These are phyloP conservation scores for Entomobrya proxima DNA, from an alignment of 2,888 invertebrate genomes.

Conservation along the genomic window DNA sequence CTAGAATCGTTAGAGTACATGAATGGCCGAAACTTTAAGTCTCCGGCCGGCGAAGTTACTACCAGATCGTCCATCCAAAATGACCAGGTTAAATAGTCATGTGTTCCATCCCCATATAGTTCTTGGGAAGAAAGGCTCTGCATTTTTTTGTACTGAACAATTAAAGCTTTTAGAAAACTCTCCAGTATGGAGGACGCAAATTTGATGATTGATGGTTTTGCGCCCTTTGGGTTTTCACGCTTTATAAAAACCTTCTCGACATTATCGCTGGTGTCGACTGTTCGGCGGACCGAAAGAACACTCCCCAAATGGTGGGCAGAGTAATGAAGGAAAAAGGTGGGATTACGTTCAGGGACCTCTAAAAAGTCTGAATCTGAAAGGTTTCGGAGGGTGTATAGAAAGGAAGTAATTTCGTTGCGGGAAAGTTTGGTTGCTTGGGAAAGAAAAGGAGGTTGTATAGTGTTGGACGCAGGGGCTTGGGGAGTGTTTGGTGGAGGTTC, in stretches of 20 bases:
- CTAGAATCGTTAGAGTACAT: neutral
- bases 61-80: neutral
- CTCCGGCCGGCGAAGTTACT: no score
- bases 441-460: no score
- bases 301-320: neutral
- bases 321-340: neutral
- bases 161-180: neutral
- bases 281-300: neutral
- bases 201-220: neutral
- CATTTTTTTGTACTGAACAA: neutral
- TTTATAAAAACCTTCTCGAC: neutral
- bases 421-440: neutral
- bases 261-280: neutral
- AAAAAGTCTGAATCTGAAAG: neutral
- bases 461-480: no score
- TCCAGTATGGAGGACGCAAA: neutral
- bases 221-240: neutral
- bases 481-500: no score
- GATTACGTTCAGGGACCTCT: neutral
- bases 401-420: neutral
- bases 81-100: neutral
- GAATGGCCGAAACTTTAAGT: neutral
- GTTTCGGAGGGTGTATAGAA: neutral
- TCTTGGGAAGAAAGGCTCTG: neutral
- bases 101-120: neutral